Percentiles rank a stretch among this genome's conserved stretches.
Conservation (phyloP, 2,113 vertebrate species). For the Rhea americana region DNA sequence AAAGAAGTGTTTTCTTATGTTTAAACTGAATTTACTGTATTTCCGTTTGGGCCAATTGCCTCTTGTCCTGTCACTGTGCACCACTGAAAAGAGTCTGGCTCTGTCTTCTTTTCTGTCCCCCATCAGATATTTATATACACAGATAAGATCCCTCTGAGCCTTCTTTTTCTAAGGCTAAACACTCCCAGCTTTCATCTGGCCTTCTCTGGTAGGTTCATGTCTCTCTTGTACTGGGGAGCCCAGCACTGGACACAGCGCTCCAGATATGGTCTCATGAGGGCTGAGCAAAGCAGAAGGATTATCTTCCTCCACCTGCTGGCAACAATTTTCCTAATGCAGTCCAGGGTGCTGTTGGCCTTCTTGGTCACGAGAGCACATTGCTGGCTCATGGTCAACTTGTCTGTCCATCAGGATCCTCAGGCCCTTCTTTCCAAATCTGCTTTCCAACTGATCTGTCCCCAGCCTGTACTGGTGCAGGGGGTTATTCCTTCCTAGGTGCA, state of each 20-base stretch:
- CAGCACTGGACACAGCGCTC: not conserved
- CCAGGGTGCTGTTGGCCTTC: not conserved
- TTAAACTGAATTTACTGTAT: not conserved
- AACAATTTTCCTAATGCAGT: not conserved
- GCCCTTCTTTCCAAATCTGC: not conserved
- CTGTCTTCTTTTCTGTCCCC: not conserved
- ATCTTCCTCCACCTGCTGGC: not conserved
- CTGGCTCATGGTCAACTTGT: not conserved
- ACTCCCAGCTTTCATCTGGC: not conserved
- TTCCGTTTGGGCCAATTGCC: not conserved
- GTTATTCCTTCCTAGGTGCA: not conserved
- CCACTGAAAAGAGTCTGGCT: not conserved
- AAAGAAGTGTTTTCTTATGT: not conserved
- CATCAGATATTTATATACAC: not conserved
- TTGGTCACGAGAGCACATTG: not conserved
- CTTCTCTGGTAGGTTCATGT: not conserved
- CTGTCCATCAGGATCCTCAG: not conserved
- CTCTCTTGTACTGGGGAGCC: not conserved
- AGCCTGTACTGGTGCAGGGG: too few species aligned
- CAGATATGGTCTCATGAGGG: accelerated
- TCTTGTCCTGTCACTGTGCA: not conserved
- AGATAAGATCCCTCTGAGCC: not conserved
- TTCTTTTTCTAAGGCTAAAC: not conserved
- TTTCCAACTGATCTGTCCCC: not conserved
- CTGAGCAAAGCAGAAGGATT: not conserved